phyloP scores from a whole-genome alignment of 2,113 vertebrate genomes.

The Lagopus leucura region DNA sequence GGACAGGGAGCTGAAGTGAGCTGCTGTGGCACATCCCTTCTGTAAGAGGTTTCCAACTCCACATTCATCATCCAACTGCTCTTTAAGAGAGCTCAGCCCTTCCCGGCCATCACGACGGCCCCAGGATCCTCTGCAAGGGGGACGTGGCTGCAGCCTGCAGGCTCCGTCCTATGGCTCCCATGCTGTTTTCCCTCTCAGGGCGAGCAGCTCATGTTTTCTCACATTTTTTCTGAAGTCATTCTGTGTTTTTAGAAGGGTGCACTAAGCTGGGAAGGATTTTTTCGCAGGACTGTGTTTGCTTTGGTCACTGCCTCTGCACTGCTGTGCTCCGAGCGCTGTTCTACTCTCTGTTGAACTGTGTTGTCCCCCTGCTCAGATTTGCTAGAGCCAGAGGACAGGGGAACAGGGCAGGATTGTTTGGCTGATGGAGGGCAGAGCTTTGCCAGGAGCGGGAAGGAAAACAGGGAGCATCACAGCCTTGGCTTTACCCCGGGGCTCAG shows the following conservation, averaged over 20 bases:
- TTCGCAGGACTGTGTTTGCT: accelerated
- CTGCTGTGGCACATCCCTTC: neutral
- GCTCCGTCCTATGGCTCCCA: neutral
- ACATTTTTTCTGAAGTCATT: slow-evolving; percentile 32
- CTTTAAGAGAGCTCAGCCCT: neutral
- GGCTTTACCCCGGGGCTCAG: neutral
- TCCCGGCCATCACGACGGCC: neutral
- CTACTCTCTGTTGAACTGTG: neutral
- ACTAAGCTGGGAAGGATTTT: slow-evolving; percentile 26
- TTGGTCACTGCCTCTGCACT: neutral
- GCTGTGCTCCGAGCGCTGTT: neutral
- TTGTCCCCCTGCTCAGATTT: neutral
- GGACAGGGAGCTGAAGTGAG: neutral
- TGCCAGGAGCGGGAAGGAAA: neutral
- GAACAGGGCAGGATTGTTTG: accelerated
- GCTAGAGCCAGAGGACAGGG: neutral
- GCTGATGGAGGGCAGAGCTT: neutral
- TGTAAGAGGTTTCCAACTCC: neutral
- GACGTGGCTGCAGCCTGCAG: neutral
- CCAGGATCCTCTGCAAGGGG: neutral
- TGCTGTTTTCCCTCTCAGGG: neutral
- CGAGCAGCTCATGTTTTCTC: slow-evolving; percentile 22
- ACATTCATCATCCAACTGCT: accelerated
- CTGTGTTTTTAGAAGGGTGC: neutral
- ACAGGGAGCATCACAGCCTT: neutral